Evolutionary conservation across 2,888 invertebrate genomes (phyloP).

Genomic region (Ectropis crepuscularia): DNA sequence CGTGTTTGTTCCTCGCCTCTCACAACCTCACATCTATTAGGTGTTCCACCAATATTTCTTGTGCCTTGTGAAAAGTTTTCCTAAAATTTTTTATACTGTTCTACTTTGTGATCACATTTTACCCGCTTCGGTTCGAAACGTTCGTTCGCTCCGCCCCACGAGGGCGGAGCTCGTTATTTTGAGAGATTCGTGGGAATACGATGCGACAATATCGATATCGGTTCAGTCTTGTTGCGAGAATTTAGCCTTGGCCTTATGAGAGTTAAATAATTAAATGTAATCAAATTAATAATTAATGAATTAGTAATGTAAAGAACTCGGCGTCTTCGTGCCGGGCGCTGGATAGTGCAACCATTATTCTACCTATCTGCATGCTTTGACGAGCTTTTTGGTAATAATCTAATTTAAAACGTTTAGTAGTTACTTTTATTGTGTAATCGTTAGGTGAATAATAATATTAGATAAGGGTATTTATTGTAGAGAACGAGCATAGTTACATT

Average conservation of each 20-base stretch:
- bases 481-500: slow-evolving; percentile 80
- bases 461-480: slow-evolving; percentile 85
- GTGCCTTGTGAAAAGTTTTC: slow-evolving; percentile 74
- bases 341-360: slow-evolving; percentile 80
- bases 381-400: slow-evolving; percentile 85
- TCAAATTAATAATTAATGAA: slow-evolving; percentile 72
- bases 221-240: slow-evolving; percentile 83
- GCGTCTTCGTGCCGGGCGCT: slow-evolving; percentile 74
- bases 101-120: slow-evolving; percentile 52
- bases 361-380: slow-evolving; percentile 84
- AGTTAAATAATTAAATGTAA: slow-evolving; percentile 82
- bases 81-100: slow-evolving; percentile 57
- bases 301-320: slow-evolving; percentile 66
- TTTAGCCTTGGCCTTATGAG: slow-evolving; percentile 85
- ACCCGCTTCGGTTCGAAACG: slow-evolving; percentile 45
- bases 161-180: slow-evolving; percentile 21
- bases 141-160: slow-evolving; percentile 33
- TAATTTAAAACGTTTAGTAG: slow-evolving; percentile 81
- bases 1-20: slow-evolving; percentile 37
- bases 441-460: slow-evolving; percentile 79
- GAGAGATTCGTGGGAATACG: slow-evolving; percentile 58
- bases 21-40: slow-evolving; percentile 53
- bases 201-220: slow-evolving; percentile 69
- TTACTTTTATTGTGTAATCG: slow-evolving; percentile 82
- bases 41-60: slow-evolving; percentile 71